Percentiles rank a stretch among this genome's conserved stretches.
These are phyloP conservation scores for Holothuria scabra DNA, from an alignment of 53 echinoderm and acorn worm species.

Conservation along the genomic window DNA sequence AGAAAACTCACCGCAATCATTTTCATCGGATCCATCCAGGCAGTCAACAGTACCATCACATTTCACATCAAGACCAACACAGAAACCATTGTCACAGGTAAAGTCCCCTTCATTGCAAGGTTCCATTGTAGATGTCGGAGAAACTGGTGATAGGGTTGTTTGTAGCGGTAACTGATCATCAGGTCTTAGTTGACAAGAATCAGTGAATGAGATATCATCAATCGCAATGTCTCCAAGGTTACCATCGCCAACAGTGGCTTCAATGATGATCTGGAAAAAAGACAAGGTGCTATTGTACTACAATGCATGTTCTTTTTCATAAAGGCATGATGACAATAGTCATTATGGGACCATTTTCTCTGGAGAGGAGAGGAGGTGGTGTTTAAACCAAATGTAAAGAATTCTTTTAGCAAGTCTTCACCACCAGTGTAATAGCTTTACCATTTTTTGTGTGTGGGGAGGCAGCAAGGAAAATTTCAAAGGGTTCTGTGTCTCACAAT, in stretches of 20 bases:
- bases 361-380: too few relatives aligned
- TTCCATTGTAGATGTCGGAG: constrained; percentile 46
- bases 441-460: too few relatives aligned
- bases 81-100: constrained; percentile 62
- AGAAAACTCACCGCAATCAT: constrained; percentile 71
- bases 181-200: constrained; percentile 49
- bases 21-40: constrained; percentile 57
- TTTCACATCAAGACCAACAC: constrained; percentile 47
- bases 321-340: too few relatives aligned
- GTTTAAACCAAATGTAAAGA: too few relatives aligned
- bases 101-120: constrained; percentile 66
- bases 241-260: constrained; percentile 82
- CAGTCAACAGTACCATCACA: constrained; percentile 68
- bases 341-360: too few relatives aligned
- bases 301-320: too few relatives aligned
- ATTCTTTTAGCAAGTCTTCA: too few relatives aligned
- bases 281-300: too few relatives aligned
- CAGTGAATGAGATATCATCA: constrained; percentile 82
- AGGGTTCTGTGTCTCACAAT: too few relatives aligned
- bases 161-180: constrained; percentile 54
- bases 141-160: constrained; percentile 54
- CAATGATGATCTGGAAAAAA: constrained; percentile 74
- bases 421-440: too few relatives aligned
- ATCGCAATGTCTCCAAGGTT: constrained; percentile 86
- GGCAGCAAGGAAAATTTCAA: too few relatives aligned